Base-by-base conservation (phyloP, 2,888 invertebrate species). In the Bombyx huttoni region DNA sequence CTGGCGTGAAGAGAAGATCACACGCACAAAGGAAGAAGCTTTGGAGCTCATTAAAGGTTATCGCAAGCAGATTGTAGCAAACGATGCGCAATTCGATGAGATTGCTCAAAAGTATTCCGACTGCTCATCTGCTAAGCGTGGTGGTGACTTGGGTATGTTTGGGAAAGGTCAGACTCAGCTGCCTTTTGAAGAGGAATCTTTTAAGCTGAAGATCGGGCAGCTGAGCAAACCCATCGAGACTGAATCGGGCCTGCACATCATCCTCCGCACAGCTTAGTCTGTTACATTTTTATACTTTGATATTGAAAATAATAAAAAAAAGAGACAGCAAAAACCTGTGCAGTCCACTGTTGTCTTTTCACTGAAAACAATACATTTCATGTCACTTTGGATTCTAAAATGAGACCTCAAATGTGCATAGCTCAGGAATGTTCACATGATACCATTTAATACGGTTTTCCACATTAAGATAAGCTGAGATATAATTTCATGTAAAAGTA, bases 181-280 rank as follows among this genome's bases (percentile, higher is more conserved):
- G 60, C 94, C 98, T 0, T 99, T 99, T 79, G 99, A 99, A 81
- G 97, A 99, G 61, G 98, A 98, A 48, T 94, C 98, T 0, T 99
- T 98, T 78, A 93, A 92, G 51, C 87, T 99, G 49, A 95, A 97
- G 86, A 93, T 98, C 34, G 98, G 98, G 8, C 96, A 99, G 79
- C 86, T 99, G 56, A 98, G 98, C 59, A 94, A 94, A 57, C 94
- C 96, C 0, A 94, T 99, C 3, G 94, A 94, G 64, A 98, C 99
- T 13, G 98, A 98, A 74, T 99, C 98, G 12, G 99, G 99, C 53
- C 92, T 97, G 61, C 99, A 99, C 83, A 94, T 99, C 66, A 99
- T 99, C 68, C 89, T 96, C 61, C 92, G 99, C 79, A 97, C 97
- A 56, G 95, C 93, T 71, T 98, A 93, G 73, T 14, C 12, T 40